phyloP scores from a whole-genome alignment of 2,888 invertebrate species.

The Xestia rhomboidea region DNA sequence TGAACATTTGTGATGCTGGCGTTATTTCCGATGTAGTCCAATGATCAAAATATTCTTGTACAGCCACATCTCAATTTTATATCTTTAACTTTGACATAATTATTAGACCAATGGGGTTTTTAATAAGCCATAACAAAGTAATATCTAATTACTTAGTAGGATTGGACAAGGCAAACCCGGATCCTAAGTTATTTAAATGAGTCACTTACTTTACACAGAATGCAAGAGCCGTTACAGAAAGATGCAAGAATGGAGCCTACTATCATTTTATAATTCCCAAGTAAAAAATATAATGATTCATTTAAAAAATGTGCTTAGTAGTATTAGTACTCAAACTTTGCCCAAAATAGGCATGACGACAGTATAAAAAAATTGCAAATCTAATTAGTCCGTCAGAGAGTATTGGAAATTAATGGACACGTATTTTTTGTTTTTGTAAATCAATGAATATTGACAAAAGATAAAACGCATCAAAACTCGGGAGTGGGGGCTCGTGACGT shows the following conservation, averaged over 20 bases:
- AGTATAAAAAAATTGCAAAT: too few species aligned
- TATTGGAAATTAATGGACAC: too few species aligned
- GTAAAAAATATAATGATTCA: not conserved
- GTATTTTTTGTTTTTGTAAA: too few species aligned
- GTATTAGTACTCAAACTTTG: too few species aligned
- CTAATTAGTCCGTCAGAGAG: too few species aligned
- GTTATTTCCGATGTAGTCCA: not conserved
- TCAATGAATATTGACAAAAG: too few species aligned
- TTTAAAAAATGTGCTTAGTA: not conserved
- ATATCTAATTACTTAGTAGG: not conserved
- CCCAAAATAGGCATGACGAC: too few species aligned
- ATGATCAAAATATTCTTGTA: not conserved
- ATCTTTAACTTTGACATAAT: not conserved
- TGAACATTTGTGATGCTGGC: not conserved
- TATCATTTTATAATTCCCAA: not conserved
- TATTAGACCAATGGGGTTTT: not conserved
- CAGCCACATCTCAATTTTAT: not conserved
- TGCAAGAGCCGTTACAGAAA: not conserved
- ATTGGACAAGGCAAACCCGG: not conserved
- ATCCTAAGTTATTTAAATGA: constrained; percentile 8
- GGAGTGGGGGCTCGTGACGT: too few species aligned
- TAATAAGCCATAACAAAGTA: not conserved
- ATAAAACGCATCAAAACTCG: too few species aligned
- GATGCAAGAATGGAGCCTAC: not conserved
- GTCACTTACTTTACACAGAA: not conserved